A percentile compares a stretch with the other conserved stretches of the same genome.
Evolutionary conservation across 2,113 vertebrate species (phyloP).

Genomic region (Strigops habroptila): DNA sequence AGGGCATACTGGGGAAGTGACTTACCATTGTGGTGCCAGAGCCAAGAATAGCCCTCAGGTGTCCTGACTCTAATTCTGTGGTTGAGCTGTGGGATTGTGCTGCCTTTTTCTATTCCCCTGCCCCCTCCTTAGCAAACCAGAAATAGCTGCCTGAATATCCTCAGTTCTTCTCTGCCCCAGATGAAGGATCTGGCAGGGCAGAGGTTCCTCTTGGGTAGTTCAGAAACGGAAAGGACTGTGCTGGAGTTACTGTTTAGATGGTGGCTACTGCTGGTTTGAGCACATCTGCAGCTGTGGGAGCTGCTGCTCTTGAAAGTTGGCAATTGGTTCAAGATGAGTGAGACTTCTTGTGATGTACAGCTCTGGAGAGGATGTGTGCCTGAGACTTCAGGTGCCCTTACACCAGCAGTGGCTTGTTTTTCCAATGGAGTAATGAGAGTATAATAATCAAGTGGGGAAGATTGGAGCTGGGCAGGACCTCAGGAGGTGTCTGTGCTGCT

Average conservation of each 20-base stretch:
- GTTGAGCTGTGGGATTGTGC: constrained; percentile 41
- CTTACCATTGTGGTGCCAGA: neutral
- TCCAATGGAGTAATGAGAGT: neutral
- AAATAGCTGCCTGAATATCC: constrained; percentile 19
- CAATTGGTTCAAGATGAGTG: neutral
- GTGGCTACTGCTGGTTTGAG: neutral
- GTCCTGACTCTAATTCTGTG: constrained; percentile 46
- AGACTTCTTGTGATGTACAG: neutral
- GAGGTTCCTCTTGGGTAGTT: neutral
- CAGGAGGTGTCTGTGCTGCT: neutral
- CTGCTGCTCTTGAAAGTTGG: neutral
- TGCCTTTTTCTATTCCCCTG: constrained; percentile 30
- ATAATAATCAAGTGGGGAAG: accelerated
- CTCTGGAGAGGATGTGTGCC: neutral
- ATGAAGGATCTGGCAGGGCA: neutral
- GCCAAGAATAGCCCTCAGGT: constrained; percentile 58
- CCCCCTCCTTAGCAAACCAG: constrained; percentile 11
- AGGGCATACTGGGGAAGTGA: neutral
- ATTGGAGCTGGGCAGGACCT: neutral
- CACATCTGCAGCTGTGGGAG: neutral
- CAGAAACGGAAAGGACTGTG: neutral
- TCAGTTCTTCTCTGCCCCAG: neutral
- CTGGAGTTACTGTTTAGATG: neutral
- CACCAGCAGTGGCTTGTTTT: neutral
- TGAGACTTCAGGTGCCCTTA: neutral